Percentiles rank a stretch among this genome's conserved stretches.
Conservation (phyloP, 2,888 invertebrate genomes). For the Tenthredo distinguenda region DNA sequence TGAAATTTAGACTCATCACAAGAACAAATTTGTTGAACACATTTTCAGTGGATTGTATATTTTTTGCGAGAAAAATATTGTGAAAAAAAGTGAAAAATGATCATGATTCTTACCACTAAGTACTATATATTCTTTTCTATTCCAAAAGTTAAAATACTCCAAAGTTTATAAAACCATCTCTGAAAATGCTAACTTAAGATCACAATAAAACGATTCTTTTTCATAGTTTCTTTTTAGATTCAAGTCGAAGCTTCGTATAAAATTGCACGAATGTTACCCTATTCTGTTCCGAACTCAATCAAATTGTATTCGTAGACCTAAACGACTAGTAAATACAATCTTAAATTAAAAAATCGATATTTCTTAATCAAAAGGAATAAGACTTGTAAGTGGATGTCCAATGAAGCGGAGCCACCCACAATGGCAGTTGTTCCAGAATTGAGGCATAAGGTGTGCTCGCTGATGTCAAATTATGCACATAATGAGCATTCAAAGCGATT, state of each 20-base stretch:
- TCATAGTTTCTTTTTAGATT: background rate
- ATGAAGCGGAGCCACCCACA: constrained; percentile 46
- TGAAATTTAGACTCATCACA: background rate
- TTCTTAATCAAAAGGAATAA: constrained; percentile 35
- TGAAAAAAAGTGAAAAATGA: background rate
- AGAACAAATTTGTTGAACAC: background rate
- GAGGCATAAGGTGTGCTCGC: constrained; percentile 38
- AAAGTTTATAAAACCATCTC: background rate
- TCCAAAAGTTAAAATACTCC: background rate
- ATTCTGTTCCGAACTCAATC: background rate
- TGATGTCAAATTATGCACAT: constrained; percentile 30
- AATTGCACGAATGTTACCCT: background rate
- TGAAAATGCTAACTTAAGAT: background rate
- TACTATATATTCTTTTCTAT: background rate
- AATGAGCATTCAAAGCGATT: constrained; percentile 48
- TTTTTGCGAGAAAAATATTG: background rate
- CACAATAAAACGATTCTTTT: constrained; percentile 5
- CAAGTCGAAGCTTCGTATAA: background rate
- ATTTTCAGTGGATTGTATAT: background rate
- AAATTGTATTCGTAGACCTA: constrained; percentile 15
- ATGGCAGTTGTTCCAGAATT: constrained; percentile 44
- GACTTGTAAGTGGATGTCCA: constrained; percentile 51
- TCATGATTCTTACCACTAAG: background rate
- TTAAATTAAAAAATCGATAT: background rate
- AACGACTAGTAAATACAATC: constrained; percentile 11